A percentile compares a stretch with the other conserved stretches of the same genome.
Conservation (phyloP, 92 coral and sea anemone genomes). For the Palythoa caribaeorum region DNA sequence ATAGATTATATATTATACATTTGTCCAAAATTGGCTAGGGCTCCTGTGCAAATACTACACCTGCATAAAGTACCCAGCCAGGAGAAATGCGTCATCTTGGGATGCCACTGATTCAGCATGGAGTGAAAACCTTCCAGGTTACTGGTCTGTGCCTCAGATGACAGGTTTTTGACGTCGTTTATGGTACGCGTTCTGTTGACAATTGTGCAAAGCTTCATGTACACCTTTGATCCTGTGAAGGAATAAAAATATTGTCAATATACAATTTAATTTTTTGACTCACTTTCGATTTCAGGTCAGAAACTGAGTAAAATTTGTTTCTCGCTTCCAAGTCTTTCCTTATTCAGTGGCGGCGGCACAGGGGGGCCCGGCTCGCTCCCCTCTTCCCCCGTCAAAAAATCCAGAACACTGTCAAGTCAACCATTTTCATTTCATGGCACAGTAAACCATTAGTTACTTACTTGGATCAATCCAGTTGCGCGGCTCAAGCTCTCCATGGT, state of each 20-base stretch:
- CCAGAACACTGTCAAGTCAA: neutral
- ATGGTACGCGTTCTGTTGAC: neutral
- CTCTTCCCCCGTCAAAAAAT: neutral
- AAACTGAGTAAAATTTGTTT: no score
- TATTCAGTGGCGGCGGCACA: no score
- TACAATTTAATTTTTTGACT: no score
- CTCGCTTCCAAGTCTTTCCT: no score
- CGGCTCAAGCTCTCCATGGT: conserved; percentile 24
- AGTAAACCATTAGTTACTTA: neutral
- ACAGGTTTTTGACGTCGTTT: neutral
- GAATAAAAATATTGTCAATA: neutral
- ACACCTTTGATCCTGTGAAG: neutral
- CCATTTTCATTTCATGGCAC: neutral
- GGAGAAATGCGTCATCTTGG: neutral
- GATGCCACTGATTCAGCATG: neutral
- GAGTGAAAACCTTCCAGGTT: neutral
- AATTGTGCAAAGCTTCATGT: neutral
- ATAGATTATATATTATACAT: no score
- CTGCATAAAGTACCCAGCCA: conserved; percentile 6
- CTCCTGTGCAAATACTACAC: neutral
- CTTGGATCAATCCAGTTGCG: conserved; percentile 33
- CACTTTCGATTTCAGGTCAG: no score
- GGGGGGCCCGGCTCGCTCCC: no score
- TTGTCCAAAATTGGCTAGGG: no score
- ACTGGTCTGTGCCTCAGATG: neutral